phyloP scores from a whole-genome alignment of 37 sponge, comb jelly and placozoan genomes.

The Oopsacas minuta region DNA sequence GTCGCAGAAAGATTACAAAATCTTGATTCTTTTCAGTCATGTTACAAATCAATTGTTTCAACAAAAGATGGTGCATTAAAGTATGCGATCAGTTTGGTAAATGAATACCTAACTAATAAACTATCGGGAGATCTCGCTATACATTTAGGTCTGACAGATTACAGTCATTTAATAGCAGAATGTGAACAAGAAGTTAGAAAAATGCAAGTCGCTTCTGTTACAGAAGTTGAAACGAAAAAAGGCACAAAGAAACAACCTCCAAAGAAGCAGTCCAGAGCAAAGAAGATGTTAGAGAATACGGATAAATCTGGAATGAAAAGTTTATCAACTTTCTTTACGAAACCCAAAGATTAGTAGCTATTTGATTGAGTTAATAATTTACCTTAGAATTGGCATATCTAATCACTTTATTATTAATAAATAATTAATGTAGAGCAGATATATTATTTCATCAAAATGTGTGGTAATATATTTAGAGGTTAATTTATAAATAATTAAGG shows the following conservation, averaged over 20 bases:
- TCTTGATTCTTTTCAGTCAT: background rate
- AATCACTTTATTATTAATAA: background rate
- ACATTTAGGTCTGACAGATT: background rate
- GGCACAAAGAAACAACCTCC: background rate
- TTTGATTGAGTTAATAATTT: background rate
- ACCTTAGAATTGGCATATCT: background rate
- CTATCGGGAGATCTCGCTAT: background rate
- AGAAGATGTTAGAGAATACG: background rate
- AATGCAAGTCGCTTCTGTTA: background rate
- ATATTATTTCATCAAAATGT: background rate
- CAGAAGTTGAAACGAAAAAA: background rate
- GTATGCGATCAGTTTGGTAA: background rate
- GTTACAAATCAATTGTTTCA: background rate
- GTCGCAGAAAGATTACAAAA: background rate
- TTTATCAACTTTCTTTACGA: conserved; percentile 2
- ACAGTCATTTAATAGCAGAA: background rate
- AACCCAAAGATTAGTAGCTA: background rate
- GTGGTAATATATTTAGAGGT: background rate
- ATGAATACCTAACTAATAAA: background rate
- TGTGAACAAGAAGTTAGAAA: conserved; percentile 6
- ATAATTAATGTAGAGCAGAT: background rate
- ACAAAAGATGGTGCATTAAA: background rate
- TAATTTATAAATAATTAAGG: background rate
- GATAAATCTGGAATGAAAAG: conserved; percentile 12
- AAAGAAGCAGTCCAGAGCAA: background rate